Evolutionary conservation across 2,888 invertebrate species (phyloP).

Genomic region (Portevinia maculata): DNA sequence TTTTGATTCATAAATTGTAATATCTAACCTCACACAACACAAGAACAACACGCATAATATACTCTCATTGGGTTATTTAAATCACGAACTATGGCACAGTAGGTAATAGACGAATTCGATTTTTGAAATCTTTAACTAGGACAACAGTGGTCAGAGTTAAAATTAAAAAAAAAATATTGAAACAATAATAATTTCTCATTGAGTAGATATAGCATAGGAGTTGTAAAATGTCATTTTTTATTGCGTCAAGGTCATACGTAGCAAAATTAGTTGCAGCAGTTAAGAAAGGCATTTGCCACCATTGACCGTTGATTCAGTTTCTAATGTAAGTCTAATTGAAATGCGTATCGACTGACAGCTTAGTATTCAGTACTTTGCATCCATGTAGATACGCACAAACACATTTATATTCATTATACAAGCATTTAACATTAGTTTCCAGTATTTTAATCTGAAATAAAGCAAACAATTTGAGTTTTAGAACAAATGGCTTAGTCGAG

Average conservation of each 20-base stretch:
- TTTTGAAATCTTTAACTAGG: constrained; percentile 56
- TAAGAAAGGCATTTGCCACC: constrained; percentile 8
- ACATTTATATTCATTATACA: not conserved
- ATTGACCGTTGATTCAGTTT: constrained; percentile 31
- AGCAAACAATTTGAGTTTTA: not conserved
- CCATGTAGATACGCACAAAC: constrained; percentile 9
- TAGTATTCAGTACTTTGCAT: constrained; percentile 1
- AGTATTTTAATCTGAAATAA: constrained; percentile 30
- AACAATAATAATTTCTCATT: constrained; percentile 23
- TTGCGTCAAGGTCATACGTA: constrained; percentile 15
- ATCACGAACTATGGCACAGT: constrained; percentile 59
- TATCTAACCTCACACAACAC: constrained; percentile 29
- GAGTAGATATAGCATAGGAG: constrained; percentile 30
- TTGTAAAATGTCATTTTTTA: constrained; percentile 35
- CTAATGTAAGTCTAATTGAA: constrained; percentile 16
- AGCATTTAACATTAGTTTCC: constrained; percentile 32
- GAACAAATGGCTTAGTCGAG: not conserved
- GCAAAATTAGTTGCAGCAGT: constrained; percentile 9
- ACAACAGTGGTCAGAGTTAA: constrained; percentile 31
- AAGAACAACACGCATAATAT: constrained; percentile 30
- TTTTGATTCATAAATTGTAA: constrained; percentile 23
- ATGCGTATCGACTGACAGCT: constrained; percentile 23
- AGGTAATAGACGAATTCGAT: constrained; percentile 37
- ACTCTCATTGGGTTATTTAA: constrained; percentile 21
- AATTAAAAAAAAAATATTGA: constrained; percentile 21